Evolutionary conservation across 1,140 invertebrate genomes (phyloP).

Genomic region (Sitodiplosis mosellana): DNA sequence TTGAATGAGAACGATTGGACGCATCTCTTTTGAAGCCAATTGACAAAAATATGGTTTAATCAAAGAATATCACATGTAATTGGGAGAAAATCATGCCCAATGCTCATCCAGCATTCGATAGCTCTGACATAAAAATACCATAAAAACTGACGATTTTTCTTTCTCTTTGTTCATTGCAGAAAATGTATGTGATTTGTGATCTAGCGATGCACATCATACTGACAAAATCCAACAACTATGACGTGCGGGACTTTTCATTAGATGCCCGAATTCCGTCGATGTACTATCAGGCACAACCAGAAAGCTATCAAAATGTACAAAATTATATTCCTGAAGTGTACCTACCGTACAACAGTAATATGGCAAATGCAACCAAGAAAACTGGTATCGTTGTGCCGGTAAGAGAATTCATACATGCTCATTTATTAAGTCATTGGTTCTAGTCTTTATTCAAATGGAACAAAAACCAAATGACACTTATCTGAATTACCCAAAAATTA

Average conservation of each 20-base stretch:
- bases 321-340: slow-evolving; percentile 37
- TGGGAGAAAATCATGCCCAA: too few relatives aligned
- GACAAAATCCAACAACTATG: slow-evolving; percentile 69
- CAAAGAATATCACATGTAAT: not conserved
- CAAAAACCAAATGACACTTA: too few relatives aligned
- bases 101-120: too few relatives aligned
- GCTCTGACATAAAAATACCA: not conserved
- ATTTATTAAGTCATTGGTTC: too few relatives aligned
- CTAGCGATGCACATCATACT: slow-evolving; percentile 76
- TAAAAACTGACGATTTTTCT: not conserved
- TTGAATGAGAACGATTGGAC: too few relatives aligned
- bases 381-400: not conserved
- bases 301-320: slow-evolving; percentile 46
- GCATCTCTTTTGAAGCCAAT: too few relatives aligned
- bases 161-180: slow-evolving; percentile 36
- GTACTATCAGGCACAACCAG: slow-evolving; percentile 60
- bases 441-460: too few relatives aligned
- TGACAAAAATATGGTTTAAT: too few relatives aligned
- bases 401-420: not conserved
- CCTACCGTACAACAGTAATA: slow-evolving; percentile 26
- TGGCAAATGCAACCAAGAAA: not conserved
- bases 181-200: slow-evolving; percentile 92
- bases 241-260: slow-evolving; percentile 71
- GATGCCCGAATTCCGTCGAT: slow-evolving; percentile 70
- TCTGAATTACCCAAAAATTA: too few relatives aligned